phyloP scores from a whole-genome alignment of 1,140 invertebrate species.

The Temnothorax longispinosus region DNA sequence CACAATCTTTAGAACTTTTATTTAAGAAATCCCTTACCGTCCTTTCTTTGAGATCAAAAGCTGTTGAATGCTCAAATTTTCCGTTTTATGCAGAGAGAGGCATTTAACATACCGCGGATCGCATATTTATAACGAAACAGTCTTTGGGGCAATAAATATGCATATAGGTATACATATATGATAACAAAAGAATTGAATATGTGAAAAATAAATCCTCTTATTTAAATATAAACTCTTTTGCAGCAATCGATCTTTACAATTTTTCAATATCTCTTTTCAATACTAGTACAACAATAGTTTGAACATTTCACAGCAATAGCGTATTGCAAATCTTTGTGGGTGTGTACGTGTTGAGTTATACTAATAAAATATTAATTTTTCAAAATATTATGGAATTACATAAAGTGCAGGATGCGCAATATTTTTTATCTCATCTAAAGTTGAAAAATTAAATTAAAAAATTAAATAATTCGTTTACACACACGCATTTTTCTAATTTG shows the following conservation, averaged over 20 bases:
- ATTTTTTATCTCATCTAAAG: not conserved
- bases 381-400: not conserved
- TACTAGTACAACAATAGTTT: not conserved
- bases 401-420: not conserved
- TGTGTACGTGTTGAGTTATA: not conserved
- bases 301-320: not conserved
- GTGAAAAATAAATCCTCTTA: not conserved
- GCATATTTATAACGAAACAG: not conserved
- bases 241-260: not conserved
- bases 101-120: not conserved
- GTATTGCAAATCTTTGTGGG: not conserved
- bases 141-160: not conserved
- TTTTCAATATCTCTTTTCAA: not conserved
- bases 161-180: not conserved
- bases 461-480: not conserved
- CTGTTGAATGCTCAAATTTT: not conserved
- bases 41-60: constrained; percentile 18
- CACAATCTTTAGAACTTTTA: constrained; percentile 43
- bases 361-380: constrained; percentile 7
- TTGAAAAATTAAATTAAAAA: not conserved
- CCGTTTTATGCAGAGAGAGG: not conserved
- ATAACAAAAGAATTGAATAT: not conserved
- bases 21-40: constrained; percentile 42
- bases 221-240: not conserved
- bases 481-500: not conserved